phyloP scores from a whole-genome alignment of 2,113 vertebrate genomes.

The Eira barbara region DNA sequence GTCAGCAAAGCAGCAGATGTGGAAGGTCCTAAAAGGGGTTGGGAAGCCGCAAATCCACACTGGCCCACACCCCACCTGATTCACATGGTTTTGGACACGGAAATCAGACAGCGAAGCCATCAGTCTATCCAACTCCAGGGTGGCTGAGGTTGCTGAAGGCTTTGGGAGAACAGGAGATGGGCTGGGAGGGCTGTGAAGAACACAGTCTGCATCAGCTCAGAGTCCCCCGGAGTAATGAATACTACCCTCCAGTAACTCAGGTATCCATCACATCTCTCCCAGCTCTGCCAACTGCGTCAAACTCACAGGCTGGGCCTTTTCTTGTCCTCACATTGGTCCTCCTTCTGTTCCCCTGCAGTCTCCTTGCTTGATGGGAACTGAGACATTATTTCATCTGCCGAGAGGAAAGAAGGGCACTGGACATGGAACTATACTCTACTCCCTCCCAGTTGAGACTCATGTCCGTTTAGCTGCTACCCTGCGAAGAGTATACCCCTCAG shows the following conservation, averaged over 20 bases:
- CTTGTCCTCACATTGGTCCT: conserved; percentile 70
- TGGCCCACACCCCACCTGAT: conserved; percentile 35
- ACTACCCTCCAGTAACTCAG: background rate
- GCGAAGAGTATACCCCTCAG: background rate
- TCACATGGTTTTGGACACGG: conserved; percentile 92
- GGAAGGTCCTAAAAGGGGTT: background rate
- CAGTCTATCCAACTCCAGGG: conserved; percentile 92
- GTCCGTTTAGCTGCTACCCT: background rate
- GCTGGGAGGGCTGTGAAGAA: conserved; percentile 80
- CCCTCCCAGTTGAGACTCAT: background rate
- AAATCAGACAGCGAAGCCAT: conserved; percentile 96
- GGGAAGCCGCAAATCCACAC: background rate
- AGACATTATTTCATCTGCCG: conserved; percentile 93
- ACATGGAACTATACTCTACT: background rate
- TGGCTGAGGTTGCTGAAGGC: conserved; percentile 90
- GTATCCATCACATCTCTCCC: background rate
- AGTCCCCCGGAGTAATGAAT: background rate
- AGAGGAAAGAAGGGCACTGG: conserved; percentile 22
- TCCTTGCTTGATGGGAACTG: conserved; percentile 91
- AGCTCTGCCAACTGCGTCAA: background rate
- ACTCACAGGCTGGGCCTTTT: conserved; percentile 71
- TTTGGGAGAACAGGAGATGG: conserved; percentile 60
- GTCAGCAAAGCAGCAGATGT: background rate
- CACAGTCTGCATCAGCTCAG: background rate
- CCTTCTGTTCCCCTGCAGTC: conserved; percentile 82